phyloP scores from a whole-genome alignment of 2,113 vertebrate genomes.

The Equus quagga region DNA sequence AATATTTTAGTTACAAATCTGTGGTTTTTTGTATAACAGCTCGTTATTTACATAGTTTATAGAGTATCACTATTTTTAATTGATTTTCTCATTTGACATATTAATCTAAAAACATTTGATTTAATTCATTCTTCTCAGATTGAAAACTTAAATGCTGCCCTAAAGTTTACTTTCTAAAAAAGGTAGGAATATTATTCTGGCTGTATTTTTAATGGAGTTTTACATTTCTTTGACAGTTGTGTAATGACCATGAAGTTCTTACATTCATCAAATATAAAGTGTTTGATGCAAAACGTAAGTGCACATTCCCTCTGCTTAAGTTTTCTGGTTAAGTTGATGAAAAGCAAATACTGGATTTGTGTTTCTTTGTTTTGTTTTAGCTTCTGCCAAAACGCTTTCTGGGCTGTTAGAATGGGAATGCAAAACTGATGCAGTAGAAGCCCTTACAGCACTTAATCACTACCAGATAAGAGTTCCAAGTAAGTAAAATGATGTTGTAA shows the following conservation, averaged over 20 bases:
- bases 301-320: neutral
- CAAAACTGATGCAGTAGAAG: constrained; percentile 98
- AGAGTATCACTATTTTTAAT: constrained; percentile 30
- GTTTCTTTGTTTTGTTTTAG: constrained; percentile 83
- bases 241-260: constrained; percentile 95
- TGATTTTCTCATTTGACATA: neutral
- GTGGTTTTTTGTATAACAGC: neutral
- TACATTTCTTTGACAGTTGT: constrained; percentile 91
- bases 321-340: constrained; percentile 39
- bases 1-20: neutral
- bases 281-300: constrained; percentile 98
- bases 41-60: constrained; percentile 6
- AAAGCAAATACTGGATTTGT: neutral
- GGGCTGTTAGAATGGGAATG: constrained; percentile 97
- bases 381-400: constrained; percentile 97
- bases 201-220: constrained; percentile 55
- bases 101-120: neutral
- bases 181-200: constrained; percentile 8
- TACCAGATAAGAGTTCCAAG: constrained; percentile 99
- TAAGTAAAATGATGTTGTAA: constrained; percentile 85
- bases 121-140: neutral
- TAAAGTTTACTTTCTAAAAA: constrained; percentile 6
- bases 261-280: constrained; percentile 98
- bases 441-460: constrained; percentile 97
- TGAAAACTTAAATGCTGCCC: constrained; percentile 3